Base-by-base conservation (phyloP, 2,888 invertebrate species). In the Tipula vernalis region DNA sequence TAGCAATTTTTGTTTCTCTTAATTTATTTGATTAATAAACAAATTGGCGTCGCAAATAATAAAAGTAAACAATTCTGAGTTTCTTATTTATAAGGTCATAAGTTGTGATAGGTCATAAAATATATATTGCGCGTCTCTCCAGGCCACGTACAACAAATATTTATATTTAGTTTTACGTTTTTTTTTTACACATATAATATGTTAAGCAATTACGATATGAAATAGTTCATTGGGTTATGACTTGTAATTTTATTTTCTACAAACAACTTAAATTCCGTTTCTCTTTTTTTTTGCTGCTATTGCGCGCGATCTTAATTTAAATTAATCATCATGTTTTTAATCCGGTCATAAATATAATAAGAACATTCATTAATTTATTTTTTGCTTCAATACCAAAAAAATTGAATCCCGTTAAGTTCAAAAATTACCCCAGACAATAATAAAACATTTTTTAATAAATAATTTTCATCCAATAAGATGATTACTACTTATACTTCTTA, bases 321-420 rank as follows among this genome's bases (percentile, higher is more conserved):
- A 71, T 71, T 71, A 71, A 71, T 71, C 71, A 28, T 71, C 71
- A 71, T 71, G 71, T 71, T 71, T 71, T 71, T 71, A 71, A 71
- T 71, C 71, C 71, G 71, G 71, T 71, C 71, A 71, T 71, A 71
- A 71, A 71, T 71, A 71, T 71, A 71, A 71, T 71, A 71, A 71
- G 71, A 71, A 71, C 28, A 12, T 28, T 71, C 28, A 71, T 71
- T 71, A 71, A 10, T 71, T 71, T 18, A 28, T 18, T 71, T 71
- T 71, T 71, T 71, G 28, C 71, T 71, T 71, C 10, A 71, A 28
- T 28, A 28, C 10, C 10, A 2, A 15, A 51, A 57, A 57, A 18
- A n/a, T 15, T 18, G 51, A 2, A 57, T 57, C 71, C 71, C 71
- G 71, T 71, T 71, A 71, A 71, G 71, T 71, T 71, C 71, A 71